phyloP scores from a whole-genome alignment of 1,140 invertebrate species.

The Melanaphis sacchari region DNA sequence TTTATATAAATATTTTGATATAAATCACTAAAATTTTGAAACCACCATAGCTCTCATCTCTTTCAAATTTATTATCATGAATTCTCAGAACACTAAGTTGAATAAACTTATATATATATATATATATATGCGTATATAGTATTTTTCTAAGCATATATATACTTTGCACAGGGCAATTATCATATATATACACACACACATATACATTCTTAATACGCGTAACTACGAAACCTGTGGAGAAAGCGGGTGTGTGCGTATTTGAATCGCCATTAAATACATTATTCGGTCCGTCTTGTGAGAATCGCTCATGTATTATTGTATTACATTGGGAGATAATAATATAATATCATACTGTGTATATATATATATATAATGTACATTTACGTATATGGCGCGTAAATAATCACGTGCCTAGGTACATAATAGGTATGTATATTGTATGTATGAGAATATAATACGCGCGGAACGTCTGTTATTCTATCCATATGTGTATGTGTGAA shows the following conservation, averaged over 20 bases:
- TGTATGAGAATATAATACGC: not conserved
- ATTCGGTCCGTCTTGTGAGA: not conserved
- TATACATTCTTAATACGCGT: not conserved
- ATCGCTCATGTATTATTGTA: not conserved
- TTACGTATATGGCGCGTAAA: no score
- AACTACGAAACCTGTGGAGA: not conserved
- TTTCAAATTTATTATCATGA: no score
- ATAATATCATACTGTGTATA: not conserved
- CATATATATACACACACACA: not conserved
- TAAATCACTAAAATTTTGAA: no score
- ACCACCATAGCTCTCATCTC: no score
- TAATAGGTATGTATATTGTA: not conserved
- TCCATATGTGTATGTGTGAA: not conserved
- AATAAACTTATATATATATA: no score
- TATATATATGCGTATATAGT: no score
- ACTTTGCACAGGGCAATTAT: not conserved
- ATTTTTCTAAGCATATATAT: no score
- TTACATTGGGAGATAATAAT: not conserved
- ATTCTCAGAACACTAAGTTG: no score
- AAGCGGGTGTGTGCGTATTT: not conserved
- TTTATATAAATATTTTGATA: no score
- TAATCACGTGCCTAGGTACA: not conserved
- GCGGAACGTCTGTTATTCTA: not conserved
- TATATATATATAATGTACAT: not conserved
- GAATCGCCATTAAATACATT: not conserved